Conservation (phyloP, 2,797 vertebrate genomes). For the Anisognathus igniventris region DNA sequence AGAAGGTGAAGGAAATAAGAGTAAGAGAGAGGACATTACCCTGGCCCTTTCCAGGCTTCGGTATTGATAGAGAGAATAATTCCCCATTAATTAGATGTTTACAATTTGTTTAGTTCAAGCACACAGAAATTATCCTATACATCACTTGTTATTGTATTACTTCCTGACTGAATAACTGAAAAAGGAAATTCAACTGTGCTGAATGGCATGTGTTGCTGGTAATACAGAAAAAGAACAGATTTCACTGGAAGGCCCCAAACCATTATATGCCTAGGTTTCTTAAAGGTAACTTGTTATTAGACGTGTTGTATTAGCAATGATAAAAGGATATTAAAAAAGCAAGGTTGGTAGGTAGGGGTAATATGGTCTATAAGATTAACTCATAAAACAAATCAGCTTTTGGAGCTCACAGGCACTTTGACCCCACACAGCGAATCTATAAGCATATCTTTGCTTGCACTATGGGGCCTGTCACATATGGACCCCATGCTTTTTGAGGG, state of each 20-base stretch:
- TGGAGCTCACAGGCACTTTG: background rate
- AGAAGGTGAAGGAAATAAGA: background rate
- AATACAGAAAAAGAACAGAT: background rate
- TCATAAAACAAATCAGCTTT: background rate
- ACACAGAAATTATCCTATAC: background rate
- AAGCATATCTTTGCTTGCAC: background rate
- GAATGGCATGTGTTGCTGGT: background rate
- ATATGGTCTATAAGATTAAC: background rate
- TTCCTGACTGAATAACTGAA: background rate
- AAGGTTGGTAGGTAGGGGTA: background rate
- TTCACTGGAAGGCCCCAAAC: background rate
- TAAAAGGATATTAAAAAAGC: background rate
- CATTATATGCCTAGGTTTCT: background rate
- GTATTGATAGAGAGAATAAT: background rate
- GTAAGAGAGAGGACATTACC: background rate
- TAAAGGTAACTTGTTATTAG: background rate
- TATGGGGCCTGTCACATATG: rapidly evolving
- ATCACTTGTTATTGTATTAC: background rate
- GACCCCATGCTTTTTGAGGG: background rate
- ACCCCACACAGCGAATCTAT: too few relatives aligned
- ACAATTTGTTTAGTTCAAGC: background rate
- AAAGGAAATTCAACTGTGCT: background rate
- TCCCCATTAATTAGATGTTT: background rate
- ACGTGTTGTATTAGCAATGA: background rate
- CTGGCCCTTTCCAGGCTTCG: background rate